A percentile compares a stretch with the other conserved stretches of the same genome.
phyloP scores from a whole-genome alignment of 2,113 vertebrate genomes.

The Pterophyllum scalare region DNA sequence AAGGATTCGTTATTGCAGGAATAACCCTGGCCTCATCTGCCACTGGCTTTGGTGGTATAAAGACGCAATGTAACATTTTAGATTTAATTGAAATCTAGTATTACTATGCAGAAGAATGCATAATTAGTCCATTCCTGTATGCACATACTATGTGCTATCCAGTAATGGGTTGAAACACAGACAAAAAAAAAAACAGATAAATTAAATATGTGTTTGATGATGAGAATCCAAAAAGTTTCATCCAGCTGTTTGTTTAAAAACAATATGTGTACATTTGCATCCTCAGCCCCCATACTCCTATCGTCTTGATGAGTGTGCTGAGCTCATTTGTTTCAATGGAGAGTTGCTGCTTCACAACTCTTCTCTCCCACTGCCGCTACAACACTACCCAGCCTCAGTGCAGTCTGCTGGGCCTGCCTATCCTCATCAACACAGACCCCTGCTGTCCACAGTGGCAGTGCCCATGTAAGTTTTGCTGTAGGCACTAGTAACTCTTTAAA shows the following conservation, averaged over 20 bases:
- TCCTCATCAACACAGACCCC: constrained; percentile 90
- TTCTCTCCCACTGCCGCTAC: constrained; percentile 89
- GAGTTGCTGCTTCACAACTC: constrained; percentile 93
- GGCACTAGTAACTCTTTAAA: not conserved
- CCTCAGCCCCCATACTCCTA: constrained; percentile 85
- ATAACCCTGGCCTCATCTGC: too few species aligned
- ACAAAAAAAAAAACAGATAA: not conserved
- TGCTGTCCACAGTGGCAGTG: constrained; percentile 98
- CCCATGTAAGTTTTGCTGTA: constrained; percentile 86
- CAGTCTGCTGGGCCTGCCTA: constrained; percentile 91
- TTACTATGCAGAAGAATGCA: too few species aligned
- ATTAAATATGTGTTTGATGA: not conserved
- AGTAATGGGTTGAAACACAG: not conserved
- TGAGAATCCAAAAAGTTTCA: not conserved
- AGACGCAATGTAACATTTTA: too few species aligned
- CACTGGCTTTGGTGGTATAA: too few species aligned
- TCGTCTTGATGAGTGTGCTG: constrained; percentile 92
- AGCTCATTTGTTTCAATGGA: constrained; percentile 91
- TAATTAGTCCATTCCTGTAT: too few species aligned
- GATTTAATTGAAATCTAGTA: too few species aligned
- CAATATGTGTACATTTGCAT: constrained; percentile 22
- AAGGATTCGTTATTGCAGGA: too few species aligned
- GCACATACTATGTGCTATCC: too few species aligned
- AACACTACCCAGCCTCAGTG: constrained; percentile 89
- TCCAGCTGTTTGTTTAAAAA: not conserved